Evolutionary conservation across 2,113 vertebrate genomes (phyloP).

Genomic region (Neotragus pygmaeus): DNA sequence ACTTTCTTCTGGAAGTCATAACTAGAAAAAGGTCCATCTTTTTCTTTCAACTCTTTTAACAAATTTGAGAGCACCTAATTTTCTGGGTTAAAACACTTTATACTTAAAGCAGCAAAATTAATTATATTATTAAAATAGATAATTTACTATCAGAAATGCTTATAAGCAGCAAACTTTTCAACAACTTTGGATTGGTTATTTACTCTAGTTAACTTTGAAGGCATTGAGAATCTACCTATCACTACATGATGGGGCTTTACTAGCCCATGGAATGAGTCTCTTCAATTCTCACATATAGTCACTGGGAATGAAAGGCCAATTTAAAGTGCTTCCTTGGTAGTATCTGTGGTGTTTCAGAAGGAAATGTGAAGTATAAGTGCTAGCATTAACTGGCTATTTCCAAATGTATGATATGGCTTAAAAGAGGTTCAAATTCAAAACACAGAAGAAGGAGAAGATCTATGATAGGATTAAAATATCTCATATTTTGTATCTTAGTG

Average conservation of each 20-base stretch:
- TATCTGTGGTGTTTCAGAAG: not conserved
- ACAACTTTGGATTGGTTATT: not conserved
- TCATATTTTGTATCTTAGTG: not conserved
- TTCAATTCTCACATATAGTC: not conserved
- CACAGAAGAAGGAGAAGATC: not conserved
- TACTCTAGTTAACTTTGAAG: not conserved
- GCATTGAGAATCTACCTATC: not conserved
- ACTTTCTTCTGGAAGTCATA: not conserved
- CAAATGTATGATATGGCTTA: not conserved
- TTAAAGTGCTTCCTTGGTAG: not conserved
- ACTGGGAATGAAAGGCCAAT: not conserved
- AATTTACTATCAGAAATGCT: not conserved
- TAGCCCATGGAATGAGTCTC: not conserved
- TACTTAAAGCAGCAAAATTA: not conserved
- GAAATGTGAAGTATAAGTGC: not conserved
- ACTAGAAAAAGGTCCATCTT: too few relatives aligned
- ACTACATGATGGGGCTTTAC: too few relatives aligned
- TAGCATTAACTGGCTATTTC: not conserved
- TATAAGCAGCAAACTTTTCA: not conserved
- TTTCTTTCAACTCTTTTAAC: not conserved
- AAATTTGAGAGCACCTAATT: not conserved
- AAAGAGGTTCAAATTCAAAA: not conserved
- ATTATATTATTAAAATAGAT: not conserved
- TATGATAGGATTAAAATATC: not conserved
- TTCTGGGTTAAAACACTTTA: too few relatives aligned